Base-by-base conservation (phyloP, 2,888 invertebrate genomes). In the Tipula vernalis region DNA sequence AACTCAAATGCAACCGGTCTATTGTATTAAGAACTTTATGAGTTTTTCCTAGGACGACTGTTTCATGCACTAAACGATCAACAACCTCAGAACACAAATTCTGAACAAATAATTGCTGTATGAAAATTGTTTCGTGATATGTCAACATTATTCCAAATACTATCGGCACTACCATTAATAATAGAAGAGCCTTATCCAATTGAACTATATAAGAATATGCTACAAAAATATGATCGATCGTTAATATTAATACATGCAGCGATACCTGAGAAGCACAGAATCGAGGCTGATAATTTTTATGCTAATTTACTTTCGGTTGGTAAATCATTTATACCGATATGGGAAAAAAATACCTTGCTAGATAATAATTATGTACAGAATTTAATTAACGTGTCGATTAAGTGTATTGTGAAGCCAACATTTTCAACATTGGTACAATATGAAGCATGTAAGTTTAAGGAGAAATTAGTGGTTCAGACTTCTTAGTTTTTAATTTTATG, bases 141-240 rank as follows among this genome's bases (percentile, higher is more conserved):
- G 88, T 93, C 94, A 42, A 94, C 95, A 28, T 91, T 95, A 47
- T 93, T 95, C 83, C 95, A 95, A 91, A 93, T 93, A 8, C 90
- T 95, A 87, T 94, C 94, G 13, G 92, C 95, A 87, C 90, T 95
- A 87, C 93, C 94, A 3, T 93, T 94, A 12, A 92, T 94, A 88
- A 93, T 95, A 90, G 91, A 92, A 88, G 90, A 85, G 15, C 42
- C 41, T 8, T 39, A 85, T 44, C 85, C 41, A 42, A 85, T 85
- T 85, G 42, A 85, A 2, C 5, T 85, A 0, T 85, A 44, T 85
- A 42, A 42, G 12, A 85, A 44, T 42, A 41, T 85, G 41, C 42
- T 85, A 42, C 42, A 18, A 10, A 41, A 85, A 44, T 85, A 42
- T 44, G 18, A 42, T 85, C 42, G 42, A 42, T 42, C 42, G 10